Conservation (phyloP, 2,113 vertebrate species). For the Rhea pennata region DNA sequence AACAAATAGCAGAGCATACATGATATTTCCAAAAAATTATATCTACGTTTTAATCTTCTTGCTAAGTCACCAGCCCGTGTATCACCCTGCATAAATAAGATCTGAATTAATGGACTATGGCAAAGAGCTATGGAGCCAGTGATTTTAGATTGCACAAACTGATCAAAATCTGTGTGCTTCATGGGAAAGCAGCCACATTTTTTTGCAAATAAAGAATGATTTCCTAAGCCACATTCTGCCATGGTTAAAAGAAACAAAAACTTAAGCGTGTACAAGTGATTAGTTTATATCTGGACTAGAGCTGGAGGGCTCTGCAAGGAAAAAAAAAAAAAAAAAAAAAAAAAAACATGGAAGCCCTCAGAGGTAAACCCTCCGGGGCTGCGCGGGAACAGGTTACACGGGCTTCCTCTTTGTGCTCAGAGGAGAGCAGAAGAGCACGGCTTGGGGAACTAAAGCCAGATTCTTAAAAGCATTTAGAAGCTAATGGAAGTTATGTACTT, state of each 20-base stretch:
- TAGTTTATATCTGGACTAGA: background rate
- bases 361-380: background rate
- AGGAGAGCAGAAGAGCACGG: background rate
- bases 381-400: background rate
- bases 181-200: background rate
- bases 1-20: background rate
- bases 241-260: background rate
- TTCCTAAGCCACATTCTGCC: background rate
- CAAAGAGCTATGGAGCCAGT: background rate
- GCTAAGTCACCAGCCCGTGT: background rate
- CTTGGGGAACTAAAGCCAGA: background rate
- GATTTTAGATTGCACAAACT: background rate
- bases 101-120: background rate
- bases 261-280: background rate
- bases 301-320: background rate
- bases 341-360: background rate
- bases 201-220: background rate
- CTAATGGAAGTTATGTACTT: background rate
- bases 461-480: background rate
- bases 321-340: background rate
- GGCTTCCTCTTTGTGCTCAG: background rate
- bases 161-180: background rate
- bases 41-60: background rate
- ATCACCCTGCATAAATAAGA: background rate
- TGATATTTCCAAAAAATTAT: background rate